Evolutionary conservation across 2,797 vertebrate genomes (phyloP).

Genomic region (Pitangus sulphuratus): DNA sequence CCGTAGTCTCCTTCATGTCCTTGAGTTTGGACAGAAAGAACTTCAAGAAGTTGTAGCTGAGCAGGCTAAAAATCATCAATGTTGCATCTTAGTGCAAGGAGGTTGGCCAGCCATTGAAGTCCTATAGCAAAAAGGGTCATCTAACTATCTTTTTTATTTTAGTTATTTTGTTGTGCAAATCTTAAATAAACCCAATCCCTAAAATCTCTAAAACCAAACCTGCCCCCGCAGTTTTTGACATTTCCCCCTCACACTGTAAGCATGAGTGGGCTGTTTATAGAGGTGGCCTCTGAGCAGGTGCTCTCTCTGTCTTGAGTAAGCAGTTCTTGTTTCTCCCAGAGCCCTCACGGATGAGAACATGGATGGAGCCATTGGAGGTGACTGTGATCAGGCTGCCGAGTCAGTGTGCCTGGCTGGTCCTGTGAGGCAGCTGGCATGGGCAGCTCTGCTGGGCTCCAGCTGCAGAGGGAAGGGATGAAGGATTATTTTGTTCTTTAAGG

Average conservation of each 20-base stretch:
- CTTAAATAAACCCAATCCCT: background rate
- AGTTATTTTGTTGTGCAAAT: background rate
- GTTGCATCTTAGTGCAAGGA: background rate
- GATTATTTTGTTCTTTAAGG: background rate
- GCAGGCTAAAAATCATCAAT: background rate
- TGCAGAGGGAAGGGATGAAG: background rate
- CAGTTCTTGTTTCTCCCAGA: background rate
- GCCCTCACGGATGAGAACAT: background rate
- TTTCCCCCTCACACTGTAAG: background rate
- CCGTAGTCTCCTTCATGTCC: background rate
- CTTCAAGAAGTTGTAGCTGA: background rate
- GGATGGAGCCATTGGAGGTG: background rate
- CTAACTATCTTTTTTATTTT: background rate
- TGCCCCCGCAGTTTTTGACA: background rate
- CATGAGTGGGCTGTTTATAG: background rate
- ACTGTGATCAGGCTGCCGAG: background rate
- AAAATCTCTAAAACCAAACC: background rate
- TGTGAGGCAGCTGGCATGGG: background rate
- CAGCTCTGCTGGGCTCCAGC: background rate
- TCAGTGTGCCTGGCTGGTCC: background rate
- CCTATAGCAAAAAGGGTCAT: background rate
- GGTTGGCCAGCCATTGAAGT: background rate
- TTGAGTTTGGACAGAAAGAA: background rate
- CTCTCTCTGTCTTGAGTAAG: background rate
- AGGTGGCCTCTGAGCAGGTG: background rate